Evolutionary conservation across 2,113 vertebrate species (phyloP), one percentile per base, ranked within the genome.

Genomic region (Chloroceryle aenea): DNA sequence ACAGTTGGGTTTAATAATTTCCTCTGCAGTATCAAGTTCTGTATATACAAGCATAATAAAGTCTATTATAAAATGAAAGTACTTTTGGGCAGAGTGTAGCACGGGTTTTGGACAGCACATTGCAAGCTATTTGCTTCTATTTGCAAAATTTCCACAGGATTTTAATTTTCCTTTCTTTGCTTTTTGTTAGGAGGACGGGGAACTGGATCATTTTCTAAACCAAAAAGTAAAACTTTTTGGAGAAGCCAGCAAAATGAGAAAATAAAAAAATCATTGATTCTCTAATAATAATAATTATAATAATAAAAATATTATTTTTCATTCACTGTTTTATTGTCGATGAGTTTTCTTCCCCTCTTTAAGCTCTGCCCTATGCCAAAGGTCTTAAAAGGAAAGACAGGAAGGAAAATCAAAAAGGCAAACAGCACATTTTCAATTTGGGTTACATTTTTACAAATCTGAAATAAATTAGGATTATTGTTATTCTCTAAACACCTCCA

Each of bases 1-100:
- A 75, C 40, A 81, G 40, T 87, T 94, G 13, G 61, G 64, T 95
- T 90, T 75, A 89, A 53, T 89, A 92, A 90, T 95, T 94, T 95
- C 88, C 93, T 93, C 40, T 75, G 0, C 40, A n/a, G 32, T 85
- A 94, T 94, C 92, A 64, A 85, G 85, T 89, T 87, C 72, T 93
- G 56, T 79, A 72, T 86, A 84, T 26, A 63, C 52, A 81, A 86
- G 12, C n/a, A 53, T 50, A 81, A 74, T 67, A 84, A 53, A 21
- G 48, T 8, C 52, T 84, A 21, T 64, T 93, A 30, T 29, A 78
- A 86, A 71, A 93, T 63, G 50, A 30, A 80, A 92, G 42, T 43
- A 79, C 85, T 93, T 81, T 92, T 67, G 79, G 61, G 47, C 75
- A 48, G 19, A 61, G 56, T 14, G 53, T 15, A 58, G 50, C 21